Conservation (phyloP, 2,113 vertebrate genomes). For the Kryptolebias marmoratus region DNA sequence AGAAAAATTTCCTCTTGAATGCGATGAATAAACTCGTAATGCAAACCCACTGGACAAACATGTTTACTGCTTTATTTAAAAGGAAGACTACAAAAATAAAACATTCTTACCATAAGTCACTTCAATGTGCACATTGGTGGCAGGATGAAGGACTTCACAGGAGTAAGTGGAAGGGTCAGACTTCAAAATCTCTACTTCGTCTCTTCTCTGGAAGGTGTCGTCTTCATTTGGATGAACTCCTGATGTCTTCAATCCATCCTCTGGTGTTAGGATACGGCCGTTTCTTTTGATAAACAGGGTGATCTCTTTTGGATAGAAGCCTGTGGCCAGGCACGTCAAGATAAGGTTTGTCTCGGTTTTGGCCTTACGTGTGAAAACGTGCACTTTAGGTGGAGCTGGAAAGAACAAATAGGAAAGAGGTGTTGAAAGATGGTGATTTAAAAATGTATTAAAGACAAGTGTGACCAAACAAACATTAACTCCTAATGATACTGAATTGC, state of each 20-base stretch:
- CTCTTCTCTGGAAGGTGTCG: conserved; percentile 49
- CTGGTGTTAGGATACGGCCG: accelerated
- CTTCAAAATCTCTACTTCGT: conserved; percentile 37
- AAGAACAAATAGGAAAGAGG: background rate
- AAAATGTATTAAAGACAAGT: background rate
- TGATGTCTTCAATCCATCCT: accelerated
- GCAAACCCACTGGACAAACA: too few species aligned
- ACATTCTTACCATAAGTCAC: conserved; percentile 25
- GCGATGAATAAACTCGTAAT: too few species aligned
- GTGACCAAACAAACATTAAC: background rate
- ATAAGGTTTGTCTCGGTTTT: accelerated
- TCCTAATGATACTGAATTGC: too few species aligned
- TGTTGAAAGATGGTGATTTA: too few species aligned
- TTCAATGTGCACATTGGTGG: accelerated
- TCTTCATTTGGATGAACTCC: conserved; percentile 45
- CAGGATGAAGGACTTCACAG: conserved; percentile 12
- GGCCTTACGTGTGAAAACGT: background rate
- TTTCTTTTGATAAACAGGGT: conserved; percentile 19
- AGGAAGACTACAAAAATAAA: too few species aligned
- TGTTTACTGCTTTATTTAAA: too few species aligned
- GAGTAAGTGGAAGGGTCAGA: background rate
- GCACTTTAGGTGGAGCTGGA: conserved; percentile 33
- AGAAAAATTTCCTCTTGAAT: too few species aligned
- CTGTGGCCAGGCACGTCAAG: conserved; percentile 65
- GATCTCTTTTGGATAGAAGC: conserved; percentile 57